These are phyloP conservation scores for Eupeodes luniger DNA, from an alignment of 2,888 invertebrate genomes.

Conservation along the genomic window DNA sequence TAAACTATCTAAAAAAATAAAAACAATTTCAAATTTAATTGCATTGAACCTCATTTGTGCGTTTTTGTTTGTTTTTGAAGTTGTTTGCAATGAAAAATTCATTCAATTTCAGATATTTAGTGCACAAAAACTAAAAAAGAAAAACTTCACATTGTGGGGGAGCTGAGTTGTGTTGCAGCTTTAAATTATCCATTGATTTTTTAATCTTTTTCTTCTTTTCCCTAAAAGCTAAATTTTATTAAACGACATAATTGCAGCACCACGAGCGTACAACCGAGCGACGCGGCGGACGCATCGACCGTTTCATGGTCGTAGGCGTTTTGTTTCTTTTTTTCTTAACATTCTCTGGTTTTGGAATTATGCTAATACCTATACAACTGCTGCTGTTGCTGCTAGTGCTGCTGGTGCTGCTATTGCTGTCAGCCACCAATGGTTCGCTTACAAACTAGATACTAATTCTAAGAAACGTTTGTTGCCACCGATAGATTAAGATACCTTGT, in stretches of 20 bases:
- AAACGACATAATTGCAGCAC: slow-evolving; percentile 61
- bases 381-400: not conserved
- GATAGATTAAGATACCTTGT: slow-evolving; percentile 56
- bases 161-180: slow-evolving; percentile 4
- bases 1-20: not conserved
- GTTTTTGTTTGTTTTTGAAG: not conserved
- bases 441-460: slow-evolving; percentile 70
- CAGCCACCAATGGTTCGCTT: slow-evolving; percentile 61
- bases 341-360: slow-evolving; percentile 46
- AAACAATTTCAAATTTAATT: not conserved
- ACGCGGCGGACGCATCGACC: slow-evolving; percentile 34
- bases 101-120: slow-evolving; percentile 22
- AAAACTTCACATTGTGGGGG: slow-evolving; percentile 5
- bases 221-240: slow-evolving; percentile 39
- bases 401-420: slow-evolving; percentile 41
- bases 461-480: slow-evolving; percentile 57
- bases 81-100: slow-evolving; percentile 19
- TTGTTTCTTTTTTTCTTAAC: slow-evolving; percentile 1
- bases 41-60: not conserved
- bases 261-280: not conserved
- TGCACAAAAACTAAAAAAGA: not conserved
- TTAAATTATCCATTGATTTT: slow-evolving; percentile 10
- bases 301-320: slow-evolving; percentile 66
- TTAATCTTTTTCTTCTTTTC: not conserved
- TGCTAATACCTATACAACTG: slow-evolving; percentile 42